These are phyloP conservation scores for Tipula unca DNA, from an alignment of 2,888 invertebrate genomes.

Conservation along the genomic window DNA sequence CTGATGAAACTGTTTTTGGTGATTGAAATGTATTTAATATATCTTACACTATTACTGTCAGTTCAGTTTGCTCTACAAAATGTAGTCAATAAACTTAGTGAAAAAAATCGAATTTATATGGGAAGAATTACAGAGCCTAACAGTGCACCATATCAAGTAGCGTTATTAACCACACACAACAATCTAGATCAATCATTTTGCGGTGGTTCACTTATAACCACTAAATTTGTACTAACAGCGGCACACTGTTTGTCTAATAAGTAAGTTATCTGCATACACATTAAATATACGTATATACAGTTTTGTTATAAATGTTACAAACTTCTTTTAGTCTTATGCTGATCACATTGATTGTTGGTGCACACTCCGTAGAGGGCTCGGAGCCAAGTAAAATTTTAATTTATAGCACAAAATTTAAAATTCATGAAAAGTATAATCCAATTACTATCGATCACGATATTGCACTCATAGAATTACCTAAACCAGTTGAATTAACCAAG, in stretches of 20 bases:
- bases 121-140: neutral
- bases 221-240: neutral
- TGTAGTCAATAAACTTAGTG: neutral
- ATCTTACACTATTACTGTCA: neutral
- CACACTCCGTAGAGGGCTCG: neutral
- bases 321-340: neutral
- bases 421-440: neutral
- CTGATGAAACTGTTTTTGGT: neutral
- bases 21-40: neutral
- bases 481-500: neutral
- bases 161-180: neutral
- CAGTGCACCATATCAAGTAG: neutral
- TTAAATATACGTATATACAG: neutral
- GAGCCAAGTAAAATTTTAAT: neutral
- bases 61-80: neutral
- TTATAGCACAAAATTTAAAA: neutral
- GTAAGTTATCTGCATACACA: neutral
- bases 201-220: neutral
- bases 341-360: neutral
- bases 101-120: neutral
- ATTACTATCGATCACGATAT: neutral
- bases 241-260: neutral
- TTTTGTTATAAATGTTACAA: neutral
- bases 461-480: neutral
- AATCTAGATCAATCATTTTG: neutral